A percentile compares a stretch with the other conserved stretches of the same genome.
phyloP scores from a whole-genome alignment of 2,888 invertebrate species.

The Megastigmus dorsalis region DNA sequence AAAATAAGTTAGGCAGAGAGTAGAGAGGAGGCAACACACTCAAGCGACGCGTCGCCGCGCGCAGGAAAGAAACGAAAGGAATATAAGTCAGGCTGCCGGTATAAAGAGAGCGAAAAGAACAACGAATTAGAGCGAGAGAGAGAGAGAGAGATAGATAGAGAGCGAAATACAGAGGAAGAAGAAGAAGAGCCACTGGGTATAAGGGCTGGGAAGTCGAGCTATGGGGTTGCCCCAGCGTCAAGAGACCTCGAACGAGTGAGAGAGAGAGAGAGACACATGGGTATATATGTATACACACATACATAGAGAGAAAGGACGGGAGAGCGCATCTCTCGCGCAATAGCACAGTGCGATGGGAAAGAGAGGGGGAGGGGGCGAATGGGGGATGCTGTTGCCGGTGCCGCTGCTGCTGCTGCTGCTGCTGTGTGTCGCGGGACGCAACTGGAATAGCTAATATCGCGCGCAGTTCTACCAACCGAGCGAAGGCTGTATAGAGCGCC shows the following conservation, averaged over 20 bases:
- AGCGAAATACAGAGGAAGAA: not conserved
- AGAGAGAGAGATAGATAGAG: not conserved
- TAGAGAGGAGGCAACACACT: no score
- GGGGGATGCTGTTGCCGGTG: no score
- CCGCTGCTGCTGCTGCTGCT: not conserved
- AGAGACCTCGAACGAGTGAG: conserved; percentile 24
- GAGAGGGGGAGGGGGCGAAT: no score
- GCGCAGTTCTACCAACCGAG: conserved; percentile 29
- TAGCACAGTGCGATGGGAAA: conserved; percentile 24
- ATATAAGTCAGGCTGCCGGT: not conserved
- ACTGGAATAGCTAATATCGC: conserved; percentile 67
- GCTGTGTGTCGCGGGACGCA: conserved; percentile 57
- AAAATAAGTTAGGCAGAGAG: conserved; percentile 39
- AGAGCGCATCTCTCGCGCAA: not conserved
- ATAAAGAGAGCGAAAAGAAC: conserved; percentile 6
- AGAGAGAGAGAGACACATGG: not conserved
- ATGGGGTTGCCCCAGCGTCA: no score
- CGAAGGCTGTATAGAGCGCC: no score
- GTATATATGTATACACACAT: not conserved
- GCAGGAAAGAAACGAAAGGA: not conserved
- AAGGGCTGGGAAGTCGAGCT: no score
- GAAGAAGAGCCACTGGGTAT: no score
- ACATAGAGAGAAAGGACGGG: not conserved
- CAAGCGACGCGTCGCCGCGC: not conserved
- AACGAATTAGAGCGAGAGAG: conserved; percentile 17